Conservation (phyloP, 2,888 invertebrate species). For the Tenthredo distinguenda region DNA sequence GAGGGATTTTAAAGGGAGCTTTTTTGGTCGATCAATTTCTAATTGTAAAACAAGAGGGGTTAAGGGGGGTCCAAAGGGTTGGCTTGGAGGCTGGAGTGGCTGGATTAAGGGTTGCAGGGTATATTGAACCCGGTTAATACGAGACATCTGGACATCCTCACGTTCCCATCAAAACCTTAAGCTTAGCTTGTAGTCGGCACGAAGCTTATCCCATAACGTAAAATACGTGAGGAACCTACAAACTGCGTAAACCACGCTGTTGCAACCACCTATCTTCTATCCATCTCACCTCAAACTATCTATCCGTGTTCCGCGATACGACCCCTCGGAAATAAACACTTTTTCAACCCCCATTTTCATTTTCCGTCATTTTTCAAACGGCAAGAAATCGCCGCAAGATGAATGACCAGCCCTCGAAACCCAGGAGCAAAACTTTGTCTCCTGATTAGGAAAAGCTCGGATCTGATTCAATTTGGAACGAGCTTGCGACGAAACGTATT, state of each 20-base stretch:
- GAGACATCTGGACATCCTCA: slow-evolving; percentile 51
- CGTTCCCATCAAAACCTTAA: slow-evolving; percentile 55
- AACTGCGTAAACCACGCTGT: slow-evolving; percentile 43
- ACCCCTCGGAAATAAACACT: background rate
- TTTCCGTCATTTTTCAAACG: background rate
- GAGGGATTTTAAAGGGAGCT: background rate
- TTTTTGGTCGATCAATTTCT: slow-evolving; percentile 12
- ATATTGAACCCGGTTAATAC: slow-evolving; percentile 51
- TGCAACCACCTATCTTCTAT: background rate
- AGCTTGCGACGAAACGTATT: background rate
- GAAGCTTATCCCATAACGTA: slow-evolving; percentile 56
- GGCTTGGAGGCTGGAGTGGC: slow-evolving; percentile 29
- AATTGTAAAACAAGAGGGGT: slow-evolving; percentile 18
- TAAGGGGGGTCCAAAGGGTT: slow-evolving; percentile 2
- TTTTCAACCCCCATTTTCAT: background rate
- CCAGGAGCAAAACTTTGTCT: background rate
- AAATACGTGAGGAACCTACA: slow-evolving; percentile 58
- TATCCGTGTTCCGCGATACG: background rate
- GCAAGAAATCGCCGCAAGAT: background rate
- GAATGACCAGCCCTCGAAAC: background rate
- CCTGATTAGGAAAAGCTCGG: background rate
- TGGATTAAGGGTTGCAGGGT: slow-evolving; percentile 40
- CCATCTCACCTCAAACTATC: slow-evolving; percentile 9
- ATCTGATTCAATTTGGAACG: background rate
- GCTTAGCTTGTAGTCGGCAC: slow-evolving; percentile 55